A percentile compares a stretch with the other conserved stretches of the same genome.
Evolutionary conservation across 2,888 invertebrate species (phyloP).

Genomic region (Hoplodrina ambigua): DNA sequence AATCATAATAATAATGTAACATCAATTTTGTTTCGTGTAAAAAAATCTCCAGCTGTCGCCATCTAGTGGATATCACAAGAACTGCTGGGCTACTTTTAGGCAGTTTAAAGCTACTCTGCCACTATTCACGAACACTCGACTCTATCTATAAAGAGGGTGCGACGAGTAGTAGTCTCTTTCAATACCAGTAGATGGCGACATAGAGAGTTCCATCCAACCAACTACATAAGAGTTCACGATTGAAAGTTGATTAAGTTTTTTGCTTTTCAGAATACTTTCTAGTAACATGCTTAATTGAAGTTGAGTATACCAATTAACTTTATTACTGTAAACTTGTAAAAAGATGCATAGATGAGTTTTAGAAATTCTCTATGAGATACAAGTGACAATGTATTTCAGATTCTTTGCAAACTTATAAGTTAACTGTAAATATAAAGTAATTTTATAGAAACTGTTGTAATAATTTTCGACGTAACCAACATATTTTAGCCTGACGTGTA

Average conservation of each 20-base stretch:
- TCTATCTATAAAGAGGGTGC: constrained; percentile 1
- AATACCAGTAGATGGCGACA: constrained; percentile 46
- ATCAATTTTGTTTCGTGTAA: not conserved
- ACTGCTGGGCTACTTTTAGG: constrained; percentile 8
- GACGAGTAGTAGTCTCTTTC: constrained; percentile 13
- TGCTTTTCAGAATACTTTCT: constrained; percentile 32
- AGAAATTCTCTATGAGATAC: constrained; percentile 18
- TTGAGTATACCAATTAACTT: constrained; percentile 36
- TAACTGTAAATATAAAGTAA: constrained; percentile 11
- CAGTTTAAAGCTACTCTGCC: constrained; percentile 1
- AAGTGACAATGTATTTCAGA: constrained; percentile 24
- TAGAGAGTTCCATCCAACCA: not conserved
- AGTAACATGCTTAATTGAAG: constrained; percentile 45
- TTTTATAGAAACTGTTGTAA: not conserved
- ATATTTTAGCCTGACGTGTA: constrained; percentile 3
- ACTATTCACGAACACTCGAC: not conserved
- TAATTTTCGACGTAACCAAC: not conserved
- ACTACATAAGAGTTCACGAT: constrained; percentile 4
- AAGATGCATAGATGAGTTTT: not conserved
- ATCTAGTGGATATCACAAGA: constrained; percentile 21
- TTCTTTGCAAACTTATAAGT: constrained; percentile 27
- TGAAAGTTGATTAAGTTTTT: constrained; percentile 43
- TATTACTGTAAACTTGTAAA: constrained; percentile 24
- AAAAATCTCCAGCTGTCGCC: constrained; percentile 6
- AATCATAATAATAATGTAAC: not conserved